A percentile compares a stretch with the other conserved stretches of the same genome.
Evolutionary conservation across 2,113 vertebrate species (phyloP).

Genomic region (Laticauda laticaudata): DNA sequence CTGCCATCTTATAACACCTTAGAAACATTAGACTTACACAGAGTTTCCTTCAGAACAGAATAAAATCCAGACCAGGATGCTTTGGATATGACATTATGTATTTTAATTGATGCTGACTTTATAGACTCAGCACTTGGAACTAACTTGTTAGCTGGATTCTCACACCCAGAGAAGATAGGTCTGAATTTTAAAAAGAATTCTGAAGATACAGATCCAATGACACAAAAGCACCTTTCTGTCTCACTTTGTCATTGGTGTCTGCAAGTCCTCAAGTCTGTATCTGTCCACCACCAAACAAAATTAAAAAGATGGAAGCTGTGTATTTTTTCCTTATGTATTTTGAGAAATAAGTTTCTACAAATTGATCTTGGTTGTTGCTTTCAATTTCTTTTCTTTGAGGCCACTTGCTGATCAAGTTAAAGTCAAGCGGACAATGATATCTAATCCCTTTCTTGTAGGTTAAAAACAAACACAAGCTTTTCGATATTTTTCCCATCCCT

Average conservation of each 20-base stretch:
- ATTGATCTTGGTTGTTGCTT: background rate
- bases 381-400: background rate
- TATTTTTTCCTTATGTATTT: background rate
- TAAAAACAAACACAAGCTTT: background rate
- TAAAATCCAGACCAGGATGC: slow-evolving; percentile 28
- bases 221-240: background rate
- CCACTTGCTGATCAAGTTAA: background rate
- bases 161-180: background rate
- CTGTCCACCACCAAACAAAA: background rate
- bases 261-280: slow-evolving; percentile 25
- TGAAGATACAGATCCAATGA: background rate
- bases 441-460: background rate
- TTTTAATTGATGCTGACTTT: background rate
- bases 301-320: background rate
- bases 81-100: background rate
- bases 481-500: background rate
- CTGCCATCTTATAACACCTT: slow-evolving; percentile 68
- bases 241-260: background rate
- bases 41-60: slow-evolving; percentile 21
- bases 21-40: background rate
- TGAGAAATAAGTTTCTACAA: background rate
- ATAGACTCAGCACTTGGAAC: background rate
- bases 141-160: background rate
- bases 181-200: background rate
- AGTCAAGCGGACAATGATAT: background rate